Percentiles rank a stretch among this genome's conserved stretches.
phyloP scores from a whole-genome alignment of 2,113 vertebrate species.

The Caloenas nicobarica region DNA sequence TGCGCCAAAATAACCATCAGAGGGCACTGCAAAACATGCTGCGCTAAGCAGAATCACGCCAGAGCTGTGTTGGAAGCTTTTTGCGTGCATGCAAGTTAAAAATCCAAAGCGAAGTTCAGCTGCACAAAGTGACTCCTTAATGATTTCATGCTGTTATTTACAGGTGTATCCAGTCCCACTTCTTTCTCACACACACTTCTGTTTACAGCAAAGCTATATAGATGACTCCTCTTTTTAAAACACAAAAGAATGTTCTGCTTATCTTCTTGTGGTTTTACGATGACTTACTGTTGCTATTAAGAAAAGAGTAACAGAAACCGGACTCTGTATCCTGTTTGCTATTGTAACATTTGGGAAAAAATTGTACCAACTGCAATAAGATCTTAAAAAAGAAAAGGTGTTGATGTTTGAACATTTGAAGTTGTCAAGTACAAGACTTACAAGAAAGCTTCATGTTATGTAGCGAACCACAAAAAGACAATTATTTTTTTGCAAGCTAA shows the following conservation, averaged over 20 bases:
- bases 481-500: constrained; percentile 40
- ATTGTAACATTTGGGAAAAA: constrained; percentile 54
- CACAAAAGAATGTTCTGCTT: constrained; percentile 62
- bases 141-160: neutral
- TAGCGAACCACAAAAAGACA: constrained; percentile 52
- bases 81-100: neutral
- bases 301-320: constrained; percentile 72
- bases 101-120: neutral
- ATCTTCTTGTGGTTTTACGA: constrained; percentile 65
- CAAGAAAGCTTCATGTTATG: constrained; percentile 39
- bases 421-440: constrained; percentile 51
- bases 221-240: neutral
- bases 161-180: neutral
- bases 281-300: constrained; percentile 64
- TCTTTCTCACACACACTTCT: neutral
- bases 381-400: constrained; percentile 55
- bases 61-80: neutral
- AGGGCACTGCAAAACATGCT: constrained; percentile 56
- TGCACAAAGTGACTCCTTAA: neutral
- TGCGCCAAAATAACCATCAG: constrained; percentile 39
- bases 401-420: constrained; percentile 35
- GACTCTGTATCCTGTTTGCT: constrained; percentile 65
- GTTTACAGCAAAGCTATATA: neutral
- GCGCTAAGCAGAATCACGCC: neutral
- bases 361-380: constrained; percentile 12